A percentile compares a stretch with the other conserved stretches of the same genome.
phyloP scores from a whole-genome alignment of 2,797 vertebrate species.

The Huso huso region DNA sequence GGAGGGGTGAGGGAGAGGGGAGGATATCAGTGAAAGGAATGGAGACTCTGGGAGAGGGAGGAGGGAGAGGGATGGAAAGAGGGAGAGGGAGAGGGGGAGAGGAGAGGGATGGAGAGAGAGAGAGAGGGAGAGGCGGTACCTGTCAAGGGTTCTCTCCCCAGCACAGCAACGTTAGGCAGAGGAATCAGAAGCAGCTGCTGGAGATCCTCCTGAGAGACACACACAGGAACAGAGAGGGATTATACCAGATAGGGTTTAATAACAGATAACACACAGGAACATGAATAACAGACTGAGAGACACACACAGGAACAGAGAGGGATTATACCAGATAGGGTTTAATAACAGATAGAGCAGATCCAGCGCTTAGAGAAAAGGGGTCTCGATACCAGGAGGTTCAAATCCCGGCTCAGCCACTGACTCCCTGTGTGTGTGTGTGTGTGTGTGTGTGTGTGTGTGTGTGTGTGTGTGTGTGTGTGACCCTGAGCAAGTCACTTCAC shows the following conservation, averaged over 20 bases:
- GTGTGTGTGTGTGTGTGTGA: too few species aligned
- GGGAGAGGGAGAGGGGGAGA: neutral
- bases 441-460: too few species aligned
- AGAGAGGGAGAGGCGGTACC: conserved; percentile 48
- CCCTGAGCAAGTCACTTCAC: too few species aligned
- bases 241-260: too few species aligned
- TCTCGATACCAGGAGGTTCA: too few species aligned
- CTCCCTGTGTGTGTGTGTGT: too few species aligned
- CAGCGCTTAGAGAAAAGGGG: too few species aligned
- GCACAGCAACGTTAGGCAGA: conserved; percentile 71
- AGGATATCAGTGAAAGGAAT: too few species aligned
- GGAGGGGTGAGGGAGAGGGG: conserved; percentile 21
- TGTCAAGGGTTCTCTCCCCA: conserved; percentile 78
- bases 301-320: neutral
- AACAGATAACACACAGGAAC: neutral
- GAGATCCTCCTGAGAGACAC: conserved; percentile 64
- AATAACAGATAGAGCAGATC: too few species aligned
- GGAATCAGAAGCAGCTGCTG: conserved; percentile 76
- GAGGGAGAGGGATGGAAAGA: neutral
- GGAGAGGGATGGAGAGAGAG: conserved; percentile 1
- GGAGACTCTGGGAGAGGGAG: neutral
- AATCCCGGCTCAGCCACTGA: too few species aligned
- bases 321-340: too few species aligned
- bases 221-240: neutral
- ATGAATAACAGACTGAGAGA: conserved; percentile 36